Evolutionary conservation across 2,797 vertebrate species (phyloP).

Genomic region (Darevskia mixta): DNA sequence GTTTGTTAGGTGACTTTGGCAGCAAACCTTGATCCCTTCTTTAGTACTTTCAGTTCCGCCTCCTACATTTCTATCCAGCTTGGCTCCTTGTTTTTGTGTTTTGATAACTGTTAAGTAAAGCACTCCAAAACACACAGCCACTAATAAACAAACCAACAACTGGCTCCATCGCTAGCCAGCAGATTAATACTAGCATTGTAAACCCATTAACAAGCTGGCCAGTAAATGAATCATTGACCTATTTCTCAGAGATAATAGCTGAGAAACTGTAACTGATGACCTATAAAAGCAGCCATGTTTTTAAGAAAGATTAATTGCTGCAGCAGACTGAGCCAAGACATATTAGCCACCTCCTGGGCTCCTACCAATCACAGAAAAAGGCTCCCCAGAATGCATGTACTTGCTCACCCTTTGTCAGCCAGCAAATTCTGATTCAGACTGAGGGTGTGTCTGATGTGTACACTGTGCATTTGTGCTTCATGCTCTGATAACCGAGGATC

Average conservation of each 20-base stretch:
- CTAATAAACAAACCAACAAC: conserved; percentile 26
- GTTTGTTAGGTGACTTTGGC: neutral
- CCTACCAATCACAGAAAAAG: conserved; percentile 4
- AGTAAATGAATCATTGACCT: conserved; percentile 59
- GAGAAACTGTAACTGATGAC: conserved; percentile 52
- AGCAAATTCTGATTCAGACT: conserved; percentile 17
- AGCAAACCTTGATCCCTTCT: conserved; percentile 1
- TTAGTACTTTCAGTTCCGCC: neutral
- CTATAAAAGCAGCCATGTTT: conserved; percentile 47
- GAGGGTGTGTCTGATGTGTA: neutral
- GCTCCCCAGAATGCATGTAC: neutral
- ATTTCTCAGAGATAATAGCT: conserved; percentile 53
- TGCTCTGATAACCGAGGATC: conserved; percentile 13
- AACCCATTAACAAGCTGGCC: conserved; percentile 46
- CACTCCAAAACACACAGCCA: neutral
- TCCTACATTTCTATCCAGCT: conserved; percentile 10
- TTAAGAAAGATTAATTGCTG: conserved; percentile 39
- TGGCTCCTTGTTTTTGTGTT: conserved; percentile 16
- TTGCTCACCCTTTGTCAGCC: conserved; percentile 38
- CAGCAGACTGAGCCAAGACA: conserved; percentile 17
- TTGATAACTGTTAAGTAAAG: neutral
- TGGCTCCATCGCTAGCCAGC: conserved; percentile 40
- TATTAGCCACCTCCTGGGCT: neutral
- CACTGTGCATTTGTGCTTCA: conserved; percentile 1
- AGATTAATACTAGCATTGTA: conserved; percentile 44